Evolutionary conservation across 2,797 vertebrate species (phyloP).

Genomic region (Bovichtus diacanthus): DNA sequence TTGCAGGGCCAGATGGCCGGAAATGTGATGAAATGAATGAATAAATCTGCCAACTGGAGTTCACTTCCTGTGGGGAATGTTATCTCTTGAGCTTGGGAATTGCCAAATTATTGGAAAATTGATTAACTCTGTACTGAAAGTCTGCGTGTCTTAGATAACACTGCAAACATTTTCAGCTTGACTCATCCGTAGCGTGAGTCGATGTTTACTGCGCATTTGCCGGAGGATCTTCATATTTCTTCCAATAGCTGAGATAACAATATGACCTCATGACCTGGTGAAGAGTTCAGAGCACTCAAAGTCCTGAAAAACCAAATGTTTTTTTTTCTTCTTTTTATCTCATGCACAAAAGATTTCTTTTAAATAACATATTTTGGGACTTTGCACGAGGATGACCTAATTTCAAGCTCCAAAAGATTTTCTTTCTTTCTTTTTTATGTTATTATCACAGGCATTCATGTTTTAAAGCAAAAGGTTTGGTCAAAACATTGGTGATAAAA

Average conservation of each 20-base stretch:
- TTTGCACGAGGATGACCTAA: neutral
- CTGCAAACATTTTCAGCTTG: neutral
- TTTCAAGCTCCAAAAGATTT: too few relatives aligned
- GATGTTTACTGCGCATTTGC: neutral
- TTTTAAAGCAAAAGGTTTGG: too few relatives aligned
- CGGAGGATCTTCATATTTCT: neutral
- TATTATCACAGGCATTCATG: too few relatives aligned
- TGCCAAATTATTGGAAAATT: conserved; percentile 1
- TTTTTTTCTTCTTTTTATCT: too few relatives aligned
- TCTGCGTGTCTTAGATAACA: conserved; percentile 9
- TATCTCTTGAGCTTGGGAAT: neutral
- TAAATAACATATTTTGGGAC: neutral
- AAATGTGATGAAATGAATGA: conserved; percentile 50
- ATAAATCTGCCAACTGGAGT: conserved; percentile 11
- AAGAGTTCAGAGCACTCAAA: neutral
- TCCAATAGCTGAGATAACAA: neutral
- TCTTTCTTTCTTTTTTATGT: too few relatives aligned
- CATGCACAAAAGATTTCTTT: too few relatives aligned
- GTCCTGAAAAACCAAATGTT: neutral
- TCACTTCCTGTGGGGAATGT: conserved; percentile 11
- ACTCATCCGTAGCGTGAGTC: neutral
- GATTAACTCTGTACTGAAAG: conserved; percentile 6
- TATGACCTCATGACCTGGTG: neutral
- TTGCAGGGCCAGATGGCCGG: conserved; percentile 57
- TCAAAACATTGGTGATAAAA: too few relatives aligned